These are phyloP conservation scores for Alexandromys fortis DNA, from an alignment of 2,113 vertebrate species.

Conservation along the genomic window DNA sequence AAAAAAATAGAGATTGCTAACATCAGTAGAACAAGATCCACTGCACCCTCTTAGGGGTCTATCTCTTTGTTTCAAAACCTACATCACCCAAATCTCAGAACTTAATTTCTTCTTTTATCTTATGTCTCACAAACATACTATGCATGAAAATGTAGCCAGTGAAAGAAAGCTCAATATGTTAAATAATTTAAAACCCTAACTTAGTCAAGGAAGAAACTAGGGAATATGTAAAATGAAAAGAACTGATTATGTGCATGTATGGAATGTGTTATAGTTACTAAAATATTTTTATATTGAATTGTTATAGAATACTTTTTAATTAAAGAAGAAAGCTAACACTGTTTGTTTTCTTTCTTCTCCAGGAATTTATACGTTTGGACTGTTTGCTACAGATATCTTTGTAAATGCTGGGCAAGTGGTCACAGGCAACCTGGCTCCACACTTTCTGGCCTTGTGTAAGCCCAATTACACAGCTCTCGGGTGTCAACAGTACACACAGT, in stretches of 20 bases:
- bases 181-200: constrained; percentile 72
- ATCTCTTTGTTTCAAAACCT: constrained; percentile 52
- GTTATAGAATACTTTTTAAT: neutral
- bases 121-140: constrained; percentile 59
- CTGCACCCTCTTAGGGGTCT: neutral
- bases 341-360: constrained; percentile 72
- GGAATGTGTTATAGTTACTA: neutral
- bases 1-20: constrained; percentile 43
- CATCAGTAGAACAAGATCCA: constrained; percentile 21
- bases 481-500: constrained; percentile 95
- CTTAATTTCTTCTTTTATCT: constrained; percentile 57
- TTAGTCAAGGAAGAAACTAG: neutral
- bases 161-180: constrained; percentile 69
- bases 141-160: constrained; percentile 41
- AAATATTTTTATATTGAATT: constrained; percentile 10
- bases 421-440: constrained; percentile 97
- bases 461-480: constrained; percentile 98
- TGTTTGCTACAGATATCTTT: constrained; percentile 99
- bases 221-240: neutral
- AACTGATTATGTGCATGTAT: neutral
- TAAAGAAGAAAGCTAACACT: constrained; percentile 64
- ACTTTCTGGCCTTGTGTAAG: constrained; percentile 98
- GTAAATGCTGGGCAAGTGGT: constrained; percentile 99
- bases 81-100: neutral
- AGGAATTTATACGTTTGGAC: constrained; percentile 98